These are phyloP conservation scores for Sapajus apella DNA, from an alignment of 2,113 vertebrate species.

Conservation along the genomic window DNA sequence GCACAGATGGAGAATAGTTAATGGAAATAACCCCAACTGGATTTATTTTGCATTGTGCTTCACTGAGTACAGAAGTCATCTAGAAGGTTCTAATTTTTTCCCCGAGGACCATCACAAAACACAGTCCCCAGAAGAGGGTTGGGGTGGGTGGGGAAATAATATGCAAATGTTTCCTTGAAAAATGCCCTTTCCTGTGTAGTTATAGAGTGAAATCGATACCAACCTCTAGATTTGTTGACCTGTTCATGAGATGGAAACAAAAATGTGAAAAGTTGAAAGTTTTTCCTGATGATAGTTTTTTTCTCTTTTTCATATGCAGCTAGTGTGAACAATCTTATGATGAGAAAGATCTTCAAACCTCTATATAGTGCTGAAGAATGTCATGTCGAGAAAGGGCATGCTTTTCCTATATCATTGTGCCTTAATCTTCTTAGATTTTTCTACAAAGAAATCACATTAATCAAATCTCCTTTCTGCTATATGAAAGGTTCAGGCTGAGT, in stretches of 20 bases:
- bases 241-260: slow-evolving; percentile 76
- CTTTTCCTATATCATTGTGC: slow-evolving; percentile 79
- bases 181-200: slow-evolving; percentile 79
- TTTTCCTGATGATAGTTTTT: slow-evolving; percentile 76
- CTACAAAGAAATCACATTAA: slow-evolving; percentile 87
- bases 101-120: slow-evolving; percentile 75
- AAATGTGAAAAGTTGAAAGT: slow-evolving; percentile 77
- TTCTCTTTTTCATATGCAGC: slow-evolving; percentile 73
- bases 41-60: slow-evolving; percentile 82
- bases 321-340: slow-evolving; percentile 79
- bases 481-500: slow-evolving; percentile 84
- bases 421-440: slow-evolving; percentile 88
- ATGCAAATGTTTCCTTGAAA: slow-evolving; percentile 82
- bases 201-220: slow-evolving; percentile 80
- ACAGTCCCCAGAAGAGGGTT: slow-evolving; percentile 49
- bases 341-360: slow-evolving; percentile 76
- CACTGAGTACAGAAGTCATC: slow-evolving; percentile 78
- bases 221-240: slow-evolving; percentile 83
- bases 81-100: slow-evolving; percentile 78
- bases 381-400: slow-evolving; percentile 82
- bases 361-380: slow-evolving; percentile 75
- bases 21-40: slow-evolving; percentile 57
- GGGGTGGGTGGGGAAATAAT: slow-evolving; percentile 69
- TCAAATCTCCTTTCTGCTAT: slow-evolving; percentile 86
- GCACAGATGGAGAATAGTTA: slow-evolving; percentile 72